A percentile compares a stretch with the other conserved stretches of the same genome.
These are phyloP conservation scores for Sipha maydis DNA, from an alignment of 2,888 invertebrate species.

Conservation along the genomic window DNA sequence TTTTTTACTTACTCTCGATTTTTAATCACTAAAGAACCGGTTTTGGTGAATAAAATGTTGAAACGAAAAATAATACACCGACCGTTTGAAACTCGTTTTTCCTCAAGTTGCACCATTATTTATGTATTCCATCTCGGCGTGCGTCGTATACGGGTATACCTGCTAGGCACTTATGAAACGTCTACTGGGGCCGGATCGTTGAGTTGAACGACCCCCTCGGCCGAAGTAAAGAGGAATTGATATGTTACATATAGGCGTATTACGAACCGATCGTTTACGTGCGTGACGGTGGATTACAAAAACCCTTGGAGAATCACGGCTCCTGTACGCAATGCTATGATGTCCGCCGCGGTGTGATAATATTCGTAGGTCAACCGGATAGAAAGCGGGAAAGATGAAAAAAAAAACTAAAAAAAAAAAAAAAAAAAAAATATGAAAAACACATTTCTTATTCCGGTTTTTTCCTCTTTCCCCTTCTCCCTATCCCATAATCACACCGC, in stretches of 20 bases:
- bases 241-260: background rate
- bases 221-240: constrained; percentile 2
- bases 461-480: background rate
- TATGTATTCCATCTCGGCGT: background rate
- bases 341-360: background rate
- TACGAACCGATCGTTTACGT: background rate
- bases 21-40: constrained; percentile 48
- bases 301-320: background rate
- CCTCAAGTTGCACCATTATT: constrained; percentile 18
- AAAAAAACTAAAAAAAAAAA: too few relatives aligned
- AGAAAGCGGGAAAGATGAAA: constrained; percentile 14
- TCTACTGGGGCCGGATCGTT: background rate
- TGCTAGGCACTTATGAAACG: constrained; percentile 27
- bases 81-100: constrained; percentile 31
- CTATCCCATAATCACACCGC: too few relatives aligned
- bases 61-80: constrained; percentile 42
- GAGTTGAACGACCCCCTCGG: constrained; percentile 29
- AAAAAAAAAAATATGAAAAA: constrained; percentile 15
- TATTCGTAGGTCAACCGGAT: constrained; percentile 31
- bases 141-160: background rate
- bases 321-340: background rate
- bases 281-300: background rate
- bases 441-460: constrained; percentile 19
- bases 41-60: constrained; percentile 44
- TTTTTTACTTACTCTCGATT: constrained; percentile 42